Base-by-base conservation (phyloP, 1,140 invertebrate species). In the Adelges cooleyi region DNA sequence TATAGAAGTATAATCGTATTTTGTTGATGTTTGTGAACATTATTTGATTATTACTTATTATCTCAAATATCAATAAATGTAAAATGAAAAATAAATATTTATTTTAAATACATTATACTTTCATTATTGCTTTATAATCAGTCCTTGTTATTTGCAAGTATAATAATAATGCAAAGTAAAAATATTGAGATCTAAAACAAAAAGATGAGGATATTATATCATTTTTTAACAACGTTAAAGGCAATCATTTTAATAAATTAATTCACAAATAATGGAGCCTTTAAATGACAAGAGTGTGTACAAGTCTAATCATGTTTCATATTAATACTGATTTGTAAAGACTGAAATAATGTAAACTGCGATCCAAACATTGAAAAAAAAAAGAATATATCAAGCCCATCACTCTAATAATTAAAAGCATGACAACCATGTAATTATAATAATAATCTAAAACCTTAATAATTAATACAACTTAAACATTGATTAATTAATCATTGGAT, bases 101-200 rank as follows among this genome's bases (percentile, higher is more conserved):
- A 42, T 22, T 56, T 59, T 59, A 59, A 42, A 42, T 59, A 59
- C 44, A 59, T 59, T 59, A 59, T 59, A 59, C 53, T 59, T 59
- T 59, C 53, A 44, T 59, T 59, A 59, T 59, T 59, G 53, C 53
- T 59, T 59, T 59, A 59, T 59, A 59, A 59, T 59, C 53, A 59
- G 53, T 59, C 53, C 53, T 59, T 59, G 53, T 59, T 59, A 23
- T 59, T 59, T 59, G 53, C 53, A 59, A 59, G 53, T 59, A 59
- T 59, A 59, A 59, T n/a, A n/a, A n/a, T 59, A 59, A 59, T 59
- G 53, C 53, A 59, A 59, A 17, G 53, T 59, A 59, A 59, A 54
- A 59, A 59, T 44, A 44, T 59, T 59, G 53, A 59, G 53, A 59
- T 59, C 53, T 36, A 59, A 59, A 59, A 59, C 40, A 59, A 59